Conservation (phyloP, 2,888 invertebrate species). For the Alloscopus bannaensis region DNA sequence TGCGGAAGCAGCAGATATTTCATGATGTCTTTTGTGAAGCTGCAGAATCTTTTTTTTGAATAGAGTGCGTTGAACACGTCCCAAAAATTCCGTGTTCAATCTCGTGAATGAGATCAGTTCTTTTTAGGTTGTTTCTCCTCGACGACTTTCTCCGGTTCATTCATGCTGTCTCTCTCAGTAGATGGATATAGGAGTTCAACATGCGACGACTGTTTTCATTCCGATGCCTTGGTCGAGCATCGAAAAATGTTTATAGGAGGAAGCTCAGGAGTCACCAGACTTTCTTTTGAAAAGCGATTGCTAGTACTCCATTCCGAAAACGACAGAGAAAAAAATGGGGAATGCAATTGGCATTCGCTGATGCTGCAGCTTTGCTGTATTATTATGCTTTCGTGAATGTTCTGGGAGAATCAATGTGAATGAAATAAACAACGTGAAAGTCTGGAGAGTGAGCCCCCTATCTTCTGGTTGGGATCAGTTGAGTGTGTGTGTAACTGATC, state of each 20-base stretch:
- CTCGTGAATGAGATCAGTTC: not conserved
- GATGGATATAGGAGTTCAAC: not conserved
- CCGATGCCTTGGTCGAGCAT: not conserved
- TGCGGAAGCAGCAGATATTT: not conserved
- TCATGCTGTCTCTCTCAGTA: not conserved
- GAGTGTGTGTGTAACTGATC: not conserved
- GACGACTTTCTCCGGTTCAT: no score
- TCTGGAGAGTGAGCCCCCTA: no score
- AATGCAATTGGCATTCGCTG: constrained; percentile 3
- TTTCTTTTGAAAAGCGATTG: no score
- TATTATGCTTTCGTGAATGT: not conserved
- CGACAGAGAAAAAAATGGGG: not conserved
- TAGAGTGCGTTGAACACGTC: not conserved
- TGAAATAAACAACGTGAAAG: no score
- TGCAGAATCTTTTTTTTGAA: not conserved
- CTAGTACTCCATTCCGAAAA: no score
- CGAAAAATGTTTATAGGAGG: not conserved
- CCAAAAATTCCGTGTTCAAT: no score
- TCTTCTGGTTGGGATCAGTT: no score
- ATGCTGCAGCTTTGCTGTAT: not conserved
- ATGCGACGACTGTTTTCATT: not conserved
- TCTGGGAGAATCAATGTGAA: not conserved
- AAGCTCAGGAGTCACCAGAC: not conserved
- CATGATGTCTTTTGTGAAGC: not conserved
- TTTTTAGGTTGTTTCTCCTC: not conserved